A percentile compares a stretch with the other conserved stretches of the same genome.
phyloP scores from a whole-genome alignment of 2,797 vertebrate species.

The Oryzias dopingdopingensis region DNA sequence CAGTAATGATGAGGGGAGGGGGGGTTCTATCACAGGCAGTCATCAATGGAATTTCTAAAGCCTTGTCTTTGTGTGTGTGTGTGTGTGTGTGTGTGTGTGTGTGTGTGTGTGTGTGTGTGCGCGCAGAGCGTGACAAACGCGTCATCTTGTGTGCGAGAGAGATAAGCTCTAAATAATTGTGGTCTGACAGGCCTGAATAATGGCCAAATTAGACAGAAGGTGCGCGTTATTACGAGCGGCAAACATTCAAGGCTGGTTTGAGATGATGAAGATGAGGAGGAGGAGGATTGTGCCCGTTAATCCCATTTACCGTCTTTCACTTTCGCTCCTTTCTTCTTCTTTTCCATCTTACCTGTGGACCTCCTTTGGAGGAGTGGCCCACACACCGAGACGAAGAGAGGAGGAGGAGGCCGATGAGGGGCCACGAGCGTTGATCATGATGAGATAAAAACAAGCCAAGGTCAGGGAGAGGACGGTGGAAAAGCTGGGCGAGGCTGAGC shows the following conservation, averaged over 20 bases:
- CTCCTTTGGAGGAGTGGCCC: conserved; percentile 63
- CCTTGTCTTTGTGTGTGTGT: conserved; percentile 7
- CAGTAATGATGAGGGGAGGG: conserved; percentile 58
- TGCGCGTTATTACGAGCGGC: conserved; percentile 70
- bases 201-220: conserved; percentile 82
- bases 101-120: background rate
- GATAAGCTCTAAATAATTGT: conserved; percentile 85
- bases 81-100: background rate
- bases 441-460: conserved; percentile 42
- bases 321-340: conserved; percentile 19
- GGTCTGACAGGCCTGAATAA: conserved; percentile 83
- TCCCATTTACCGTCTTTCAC: conserved; percentile 35
- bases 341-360: conserved; percentile 58
- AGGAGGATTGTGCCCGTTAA: conserved; percentile 33
- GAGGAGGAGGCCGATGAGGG: conserved; percentile 31
- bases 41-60: conserved; percentile 72
- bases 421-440: conserved; percentile 41
- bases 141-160: conserved; percentile 76
- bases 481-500: conserved; percentile 27
- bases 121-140: conserved; percentile 77
- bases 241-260: conserved; percentile 65
- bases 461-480: conserved; percentile 54
- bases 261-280: conserved; percentile 51
- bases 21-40: conserved; percentile 60
- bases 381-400: conserved; percentile 56